These are phyloP conservation scores for Helicolenus hilgendorfi DNA, from an alignment of 2,797 vertebrate species.

Conservation along the genomic window DNA sequence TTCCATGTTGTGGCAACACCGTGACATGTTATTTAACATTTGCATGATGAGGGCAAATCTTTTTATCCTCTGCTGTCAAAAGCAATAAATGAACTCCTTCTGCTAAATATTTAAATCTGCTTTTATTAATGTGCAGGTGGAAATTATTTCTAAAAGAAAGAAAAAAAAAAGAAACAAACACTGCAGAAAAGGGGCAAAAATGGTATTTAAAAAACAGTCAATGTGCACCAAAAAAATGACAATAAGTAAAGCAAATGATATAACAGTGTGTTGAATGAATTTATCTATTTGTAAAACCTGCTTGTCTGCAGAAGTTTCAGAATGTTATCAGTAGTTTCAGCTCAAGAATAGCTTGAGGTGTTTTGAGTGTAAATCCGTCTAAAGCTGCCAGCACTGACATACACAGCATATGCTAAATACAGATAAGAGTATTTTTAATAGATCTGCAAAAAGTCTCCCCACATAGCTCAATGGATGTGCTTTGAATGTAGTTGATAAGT, in stretches of 20 bases:
- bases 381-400: conserved; percentile 91
- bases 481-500: conserved; percentile 93
- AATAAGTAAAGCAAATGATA: conserved; percentile 84
- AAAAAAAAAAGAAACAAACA: conserved; percentile 31
- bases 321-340: conserved; percentile 92
- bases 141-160: conserved; percentile 38
- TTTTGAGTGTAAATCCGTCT: conserved; percentile 91
- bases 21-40: conserved; percentile 17
- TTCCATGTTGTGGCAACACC: conserved; percentile 28
- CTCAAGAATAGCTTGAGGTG: conserved; percentile 91
- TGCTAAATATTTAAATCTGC: conserved; percentile 43
- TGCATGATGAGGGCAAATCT: conserved; percentile 6
- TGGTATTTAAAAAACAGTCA: conserved; percentile 70
- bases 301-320: conserved; percentile 88
- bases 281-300: conserved; percentile 89
- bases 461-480: conserved; percentile 91
- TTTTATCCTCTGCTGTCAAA: conserved; percentile 20
- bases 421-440: conserved; percentile 93
- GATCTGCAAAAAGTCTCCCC: conserved; percentile 91
- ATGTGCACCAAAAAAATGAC: conserved; percentile 66
- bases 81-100: conserved; percentile 26
- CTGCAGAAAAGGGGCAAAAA: conserved; percentile 63
- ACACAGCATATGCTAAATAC: conserved; percentile 92
- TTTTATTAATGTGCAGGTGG: conserved; percentile 46
- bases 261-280: conserved; percentile 80